These are phyloP conservation scores for Marcusenius ussheri DNA, from an alignment of 2,113 vertebrate species.

Conservation along the genomic window DNA sequence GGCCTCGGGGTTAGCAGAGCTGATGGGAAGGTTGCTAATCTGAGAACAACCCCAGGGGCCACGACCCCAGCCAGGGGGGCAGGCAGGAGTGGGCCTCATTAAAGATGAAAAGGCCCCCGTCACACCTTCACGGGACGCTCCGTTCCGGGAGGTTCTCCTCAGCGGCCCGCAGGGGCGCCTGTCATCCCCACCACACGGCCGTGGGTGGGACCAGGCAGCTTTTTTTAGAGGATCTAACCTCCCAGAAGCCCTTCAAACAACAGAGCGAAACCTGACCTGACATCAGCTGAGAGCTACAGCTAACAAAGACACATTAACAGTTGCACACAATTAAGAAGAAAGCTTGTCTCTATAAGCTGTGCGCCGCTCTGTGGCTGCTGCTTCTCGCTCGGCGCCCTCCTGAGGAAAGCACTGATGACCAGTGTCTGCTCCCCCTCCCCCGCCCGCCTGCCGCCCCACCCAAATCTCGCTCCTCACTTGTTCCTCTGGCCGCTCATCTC, in stretches of 20 bases:
- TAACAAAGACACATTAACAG: background rate
- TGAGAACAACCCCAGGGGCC: conserved; percentile 14
- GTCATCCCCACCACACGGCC: background rate
- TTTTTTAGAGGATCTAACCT: background rate
- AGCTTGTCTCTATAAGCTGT: background rate
- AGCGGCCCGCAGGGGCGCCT: background rate
- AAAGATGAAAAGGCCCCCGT: conserved; percentile 27
- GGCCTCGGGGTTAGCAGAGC: background rate
- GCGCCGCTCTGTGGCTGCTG: background rate
- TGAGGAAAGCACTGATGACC: background rate
- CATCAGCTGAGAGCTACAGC: background rate
- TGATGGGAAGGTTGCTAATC: conserved; percentile 18
- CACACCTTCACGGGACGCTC: conserved; percentile 23
- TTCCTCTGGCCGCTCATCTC: conserved; percentile 94
- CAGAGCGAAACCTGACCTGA: background rate
- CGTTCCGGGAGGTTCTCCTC: background rate
- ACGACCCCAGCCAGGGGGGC: conserved; percentile 22
- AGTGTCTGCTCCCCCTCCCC: background rate
- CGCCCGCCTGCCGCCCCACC: conserved; percentile 32
- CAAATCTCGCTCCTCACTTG: conserved; percentile 69
- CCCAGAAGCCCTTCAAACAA: background rate
- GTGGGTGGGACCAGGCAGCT: background rate
- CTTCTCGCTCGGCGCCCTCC: background rate
- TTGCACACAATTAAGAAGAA: background rate
- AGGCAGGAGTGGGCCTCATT: conserved; percentile 20